These are phyloP conservation scores for Marmota monax DNA, from an alignment of 2,113 vertebrate genomes.

Conservation along the genomic window DNA sequence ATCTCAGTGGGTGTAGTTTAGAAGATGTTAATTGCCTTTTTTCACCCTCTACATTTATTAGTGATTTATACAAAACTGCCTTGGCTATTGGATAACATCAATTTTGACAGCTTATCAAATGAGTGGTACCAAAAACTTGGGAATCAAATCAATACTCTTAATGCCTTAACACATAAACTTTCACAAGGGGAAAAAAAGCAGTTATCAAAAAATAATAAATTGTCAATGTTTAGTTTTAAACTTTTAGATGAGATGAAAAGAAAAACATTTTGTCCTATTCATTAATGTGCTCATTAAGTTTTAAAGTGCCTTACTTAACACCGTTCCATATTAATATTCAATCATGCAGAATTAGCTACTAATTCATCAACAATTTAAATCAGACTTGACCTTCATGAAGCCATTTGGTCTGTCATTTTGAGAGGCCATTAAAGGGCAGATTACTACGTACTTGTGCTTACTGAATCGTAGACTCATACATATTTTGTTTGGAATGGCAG, in stretches of 20 bases:
- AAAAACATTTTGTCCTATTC: slow-evolving; percentile 82
- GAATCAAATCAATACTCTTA: slow-evolving; percentile 38
- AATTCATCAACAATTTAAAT: slow-evolving; percentile 89
- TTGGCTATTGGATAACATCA: slow-evolving; percentile 70
- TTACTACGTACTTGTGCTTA: slow-evolving; percentile 80
- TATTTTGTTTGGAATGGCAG: slow-evolving; percentile 82
- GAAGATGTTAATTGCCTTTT: slow-evolving; percentile 78
- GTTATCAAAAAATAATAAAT: slow-evolving; percentile 70
- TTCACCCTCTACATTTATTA: slow-evolving; percentile 79
- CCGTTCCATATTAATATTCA: slow-evolving; percentile 82
- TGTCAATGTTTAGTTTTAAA: slow-evolving; percentile 68
- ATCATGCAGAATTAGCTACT: slow-evolving; percentile 85
- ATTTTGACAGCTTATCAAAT: slow-evolving; percentile 80
- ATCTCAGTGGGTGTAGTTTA: slow-evolving; percentile 83
- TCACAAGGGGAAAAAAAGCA: not conserved
- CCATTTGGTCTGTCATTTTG: slow-evolving; percentile 82
- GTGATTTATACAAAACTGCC: slow-evolving; percentile 79
- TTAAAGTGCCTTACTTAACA: slow-evolving; percentile 77
- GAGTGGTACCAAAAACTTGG: not conserved
- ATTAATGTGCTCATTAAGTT: slow-evolving; percentile 81
- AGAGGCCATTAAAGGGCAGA: slow-evolving; percentile 85
- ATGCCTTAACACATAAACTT: slow-evolving; percentile 44
- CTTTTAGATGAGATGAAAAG: slow-evolving; percentile 71
- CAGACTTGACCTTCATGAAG: slow-evolving; percentile 87
- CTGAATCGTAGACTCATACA: slow-evolving; percentile 69